A percentile compares a stretch with the other conserved stretches of the same genome.
phyloP scores from a whole-genome alignment of 2,113 vertebrate species.

The Centropus bengalensis region DNA sequence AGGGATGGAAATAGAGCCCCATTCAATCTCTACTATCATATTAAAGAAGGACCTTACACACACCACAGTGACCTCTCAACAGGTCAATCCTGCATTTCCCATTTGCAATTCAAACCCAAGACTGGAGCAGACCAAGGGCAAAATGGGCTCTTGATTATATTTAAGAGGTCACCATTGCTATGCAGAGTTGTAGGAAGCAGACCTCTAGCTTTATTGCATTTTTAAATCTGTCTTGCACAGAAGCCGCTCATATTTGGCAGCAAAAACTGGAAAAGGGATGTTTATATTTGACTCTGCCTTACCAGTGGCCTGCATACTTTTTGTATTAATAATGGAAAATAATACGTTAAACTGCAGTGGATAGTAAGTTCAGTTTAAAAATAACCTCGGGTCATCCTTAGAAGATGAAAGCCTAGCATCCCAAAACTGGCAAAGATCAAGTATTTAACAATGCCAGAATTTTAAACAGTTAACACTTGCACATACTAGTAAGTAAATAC shows the following conservation, averaged over 20 bases:
- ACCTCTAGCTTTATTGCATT: conserved; percentile 74
- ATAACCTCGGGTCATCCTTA: conserved; percentile 68
- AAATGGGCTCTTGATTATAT: conserved; percentile 82
- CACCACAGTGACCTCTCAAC: conserved; percentile 75
- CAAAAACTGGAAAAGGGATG: conserved; percentile 64
- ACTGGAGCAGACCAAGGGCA: conserved; percentile 77
- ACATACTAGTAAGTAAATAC: conserved; percentile 25
- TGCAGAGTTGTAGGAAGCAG: conserved; percentile 77
- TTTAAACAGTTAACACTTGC: conserved; percentile 54
- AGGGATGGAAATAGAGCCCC: conserved; percentile 74
- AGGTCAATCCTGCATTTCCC: conserved; percentile 76
- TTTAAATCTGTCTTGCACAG: conserved; percentile 74
- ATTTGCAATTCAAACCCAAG: conserved; percentile 85
- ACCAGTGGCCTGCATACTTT: conserved; percentile 32
- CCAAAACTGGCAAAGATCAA: conserved; percentile 30
- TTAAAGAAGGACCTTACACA: conserved; percentile 80
- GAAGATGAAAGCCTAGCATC: conserved; percentile 34
- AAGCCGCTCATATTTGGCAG: conserved; percentile 67
- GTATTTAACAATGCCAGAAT: conserved; percentile 19
- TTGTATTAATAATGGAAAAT: conserved; percentile 61
- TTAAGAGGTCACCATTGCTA: conserved; percentile 80
- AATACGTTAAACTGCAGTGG: conserved; percentile 51
- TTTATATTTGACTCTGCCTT: conserved; percentile 47
- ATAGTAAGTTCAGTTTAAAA: conserved; percentile 65
- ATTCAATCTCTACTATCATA: conserved; percentile 74